Base-by-base conservation (phyloP, 1,140 invertebrate species). In the Drosophila asahinai region DNA sequence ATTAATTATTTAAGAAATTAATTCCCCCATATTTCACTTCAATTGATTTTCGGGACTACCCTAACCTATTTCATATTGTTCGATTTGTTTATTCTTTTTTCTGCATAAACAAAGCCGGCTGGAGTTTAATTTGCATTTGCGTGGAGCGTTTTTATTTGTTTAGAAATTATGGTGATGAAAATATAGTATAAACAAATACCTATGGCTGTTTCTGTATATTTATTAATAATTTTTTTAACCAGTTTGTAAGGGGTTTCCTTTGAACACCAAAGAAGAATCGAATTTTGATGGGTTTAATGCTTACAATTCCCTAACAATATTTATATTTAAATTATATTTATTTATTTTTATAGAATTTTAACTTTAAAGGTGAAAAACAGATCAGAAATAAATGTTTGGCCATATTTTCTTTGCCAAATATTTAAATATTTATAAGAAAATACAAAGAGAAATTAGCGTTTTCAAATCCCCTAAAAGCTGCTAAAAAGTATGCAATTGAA, bases 91-190 rank as follows among this genome's bases (percentile, higher is more conserved):
- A 52, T 70, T 54, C 27, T 12, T 45, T 45, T 45, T 30, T 15
- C n/a, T 22, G 38, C 14, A 47, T 47, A 67, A 71, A 71, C 67
- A 71, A 71, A 67, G n/a, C 36, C 3, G 1, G 8, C 5, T 22
- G 19, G 9, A 52, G 19, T 64, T 64, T 42, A 30, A 48, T 51
- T 45, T 25, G 4, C 19, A 33, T 33, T 45, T 17, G 25, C 19
- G 3, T 7, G 6, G 5, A 14, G 7, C 22, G 15, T 45, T 30
- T 59, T 22, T 30, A 36, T 47, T 60, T 36, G 40, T 25, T 67
- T 51, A 4, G 11, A n/a, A 51, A 33, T 63, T 5, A 22, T 61
- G 25, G 11, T 2, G 4, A 7, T 17, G 25, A 5, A 11, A 19
- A 61, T 59, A 30, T 64, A 19, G 45, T 59, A 30, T 64, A 43